Evolutionary conservation across 2,113 vertebrate species (phyloP).

Genomic region (Pseudopipra pipra): DNA sequence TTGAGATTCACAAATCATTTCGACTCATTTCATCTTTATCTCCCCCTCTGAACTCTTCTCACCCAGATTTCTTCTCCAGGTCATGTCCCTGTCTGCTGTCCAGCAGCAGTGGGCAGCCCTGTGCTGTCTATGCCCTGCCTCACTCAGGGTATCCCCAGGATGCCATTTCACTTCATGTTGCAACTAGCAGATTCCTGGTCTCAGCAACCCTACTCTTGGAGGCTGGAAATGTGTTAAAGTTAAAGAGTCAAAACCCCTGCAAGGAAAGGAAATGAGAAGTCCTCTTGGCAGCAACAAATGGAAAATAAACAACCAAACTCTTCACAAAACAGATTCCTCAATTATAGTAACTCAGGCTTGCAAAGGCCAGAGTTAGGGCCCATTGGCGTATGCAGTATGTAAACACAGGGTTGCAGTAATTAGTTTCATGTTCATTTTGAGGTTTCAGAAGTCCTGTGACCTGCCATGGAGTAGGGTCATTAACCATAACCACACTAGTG

Average conservation of each 20-base stretch:
- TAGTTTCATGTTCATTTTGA: conserved; percentile 83
- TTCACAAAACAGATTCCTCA: conserved; percentile 67
- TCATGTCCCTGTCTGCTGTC: accelerated
- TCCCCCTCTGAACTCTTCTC: neutral
- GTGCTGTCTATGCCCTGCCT: neutral
- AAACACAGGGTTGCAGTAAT: conserved; percentile 92
- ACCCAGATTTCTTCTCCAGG: neutral
- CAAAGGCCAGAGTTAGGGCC: conserved; percentile 79
- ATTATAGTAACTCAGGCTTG: conserved; percentile 62
- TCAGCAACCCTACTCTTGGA: neutral
- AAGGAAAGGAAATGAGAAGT: conserved; percentile 64
- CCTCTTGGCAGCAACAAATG: conserved; percentile 70
- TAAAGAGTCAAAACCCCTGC: conserved; percentile 56
- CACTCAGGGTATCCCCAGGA: neutral
- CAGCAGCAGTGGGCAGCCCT: neutral
- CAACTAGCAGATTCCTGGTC: neutral
- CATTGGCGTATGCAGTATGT: conserved; percentile 82
- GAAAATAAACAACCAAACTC: conserved; percentile 77
- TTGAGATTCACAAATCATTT: neutral
- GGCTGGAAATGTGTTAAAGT: conserved; percentile 61
- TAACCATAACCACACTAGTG: conserved; percentile 80
- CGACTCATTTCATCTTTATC: accelerated
- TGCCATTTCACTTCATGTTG: neutral
- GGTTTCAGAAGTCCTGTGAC: conserved; percentile 76
- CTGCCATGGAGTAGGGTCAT: conserved; percentile 80